Evolutionary conservation across 2,113 vertebrate species (phyloP), one percentile per base, ranked within the genome.

Genomic region (Passer domesticus): DNA sequence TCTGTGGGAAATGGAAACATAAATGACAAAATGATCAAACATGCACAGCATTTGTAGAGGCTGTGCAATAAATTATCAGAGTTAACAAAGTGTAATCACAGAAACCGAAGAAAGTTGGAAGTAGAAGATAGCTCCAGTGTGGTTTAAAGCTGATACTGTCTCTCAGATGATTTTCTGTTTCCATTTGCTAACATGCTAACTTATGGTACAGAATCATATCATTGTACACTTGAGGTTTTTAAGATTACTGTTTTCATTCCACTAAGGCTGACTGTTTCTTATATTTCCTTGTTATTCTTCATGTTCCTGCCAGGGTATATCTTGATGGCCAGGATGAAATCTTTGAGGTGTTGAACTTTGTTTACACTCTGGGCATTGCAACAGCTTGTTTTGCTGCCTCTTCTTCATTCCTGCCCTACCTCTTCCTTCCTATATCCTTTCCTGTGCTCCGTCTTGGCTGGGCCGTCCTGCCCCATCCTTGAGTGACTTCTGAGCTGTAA

Each of bases 381-480:
- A 28, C 18, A 43, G 27, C 27, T 64, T 59, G 35, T 66, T 78
- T 62, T 66, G 25, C 55, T 86, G 39, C 31, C 15, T 69, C 37
- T 72, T 56, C 20, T 74, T 69, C 55, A 83, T 67, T 68, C 46
- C n/a, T 94, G 55, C 33, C 49, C 59, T 62, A 20, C 63, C 83
- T 73, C 37, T 86, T 91, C 70, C 21, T 82, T 87, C 62, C 44
- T 82, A 33, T 70, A 77, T 58, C 53, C 69, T 79, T 93, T 92
- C 23, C 33, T 59, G 31, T 63, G 41, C 83, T 94, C 0, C 0
- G 49, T 66, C 43, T 67, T 37, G 43, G 28, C 77, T 83, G 7
- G 67, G 25, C n/a, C 58, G 37, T 69, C 68, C 59, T 77, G 55
- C 31, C 55, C 37, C 53, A 85, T 88, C 59, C 80, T 76, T 64